These are phyloP conservation scores for Epinephelus coioides DNA, from an alignment of 2,797 vertebrate genomes.

Conservation along the genomic window DNA sequence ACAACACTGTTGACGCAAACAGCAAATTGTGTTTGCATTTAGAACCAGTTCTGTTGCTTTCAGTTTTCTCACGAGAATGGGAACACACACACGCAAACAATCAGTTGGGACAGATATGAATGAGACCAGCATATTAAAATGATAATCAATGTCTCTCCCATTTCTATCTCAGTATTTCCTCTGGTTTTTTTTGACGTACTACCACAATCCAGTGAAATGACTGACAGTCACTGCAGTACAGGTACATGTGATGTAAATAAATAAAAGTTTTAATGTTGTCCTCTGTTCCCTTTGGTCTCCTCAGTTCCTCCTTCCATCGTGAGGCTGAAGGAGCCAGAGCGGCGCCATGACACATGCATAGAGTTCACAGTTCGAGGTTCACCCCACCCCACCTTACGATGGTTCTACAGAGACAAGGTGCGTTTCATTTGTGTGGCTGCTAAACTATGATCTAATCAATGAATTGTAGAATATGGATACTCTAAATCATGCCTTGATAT, in stretches of 20 bases:
- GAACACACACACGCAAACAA: slow-evolving; percentile 29
- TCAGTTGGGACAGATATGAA: slow-evolving; percentile 56
- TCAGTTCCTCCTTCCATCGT: slow-evolving; percentile 93
- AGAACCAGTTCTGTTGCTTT: slow-evolving; percentile 51
- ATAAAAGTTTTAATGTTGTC: not conserved
- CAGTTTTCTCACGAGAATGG: slow-evolving; percentile 29
- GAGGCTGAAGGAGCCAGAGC: slow-evolving; percentile 91
- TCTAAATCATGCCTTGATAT: not conserved
- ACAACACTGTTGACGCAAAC: slow-evolving; percentile 34
- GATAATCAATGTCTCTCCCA: slow-evolving; percentile 25
- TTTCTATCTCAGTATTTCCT: not conserved
- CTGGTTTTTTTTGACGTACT: slow-evolving; percentile 85
- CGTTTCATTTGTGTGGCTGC: too few relatives aligned
- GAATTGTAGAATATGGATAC: not conserved
- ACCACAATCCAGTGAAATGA: slow-evolving; percentile 6
- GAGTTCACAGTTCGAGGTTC: slow-evolving; percentile 94
- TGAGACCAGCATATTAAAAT: slow-evolving; percentile 51
- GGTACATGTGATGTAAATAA: not conserved
- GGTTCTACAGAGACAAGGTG: slow-evolving; percentile 89
- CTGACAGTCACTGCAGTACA: not conserved
- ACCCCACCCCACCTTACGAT: slow-evolving; percentile 90
- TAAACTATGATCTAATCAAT: not conserved
- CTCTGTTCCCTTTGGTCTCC: not conserved
- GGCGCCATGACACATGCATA: slow-evolving; percentile 94
- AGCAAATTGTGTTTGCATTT: slow-evolving; percentile 62